These are phyloP conservation scores for Phoeniculus purpureus DNA, from an alignment of 2,797 vertebrate species.

Conservation along the genomic window DNA sequence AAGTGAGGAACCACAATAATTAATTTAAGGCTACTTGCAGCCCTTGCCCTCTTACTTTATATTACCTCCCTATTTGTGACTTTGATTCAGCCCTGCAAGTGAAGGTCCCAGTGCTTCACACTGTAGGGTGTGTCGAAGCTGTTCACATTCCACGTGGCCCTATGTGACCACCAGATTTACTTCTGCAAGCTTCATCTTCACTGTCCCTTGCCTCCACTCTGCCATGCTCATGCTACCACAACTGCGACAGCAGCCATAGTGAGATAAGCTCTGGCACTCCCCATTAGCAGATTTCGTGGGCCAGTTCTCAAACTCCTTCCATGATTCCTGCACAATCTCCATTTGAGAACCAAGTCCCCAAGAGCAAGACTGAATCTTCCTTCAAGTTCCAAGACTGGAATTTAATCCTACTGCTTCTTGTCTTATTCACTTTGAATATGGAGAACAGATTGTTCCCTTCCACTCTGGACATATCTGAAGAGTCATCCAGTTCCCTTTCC, in stretches of 20 bases:
- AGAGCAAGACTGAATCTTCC: not conserved
- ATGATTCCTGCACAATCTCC: not conserved
- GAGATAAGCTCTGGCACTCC: not conserved
- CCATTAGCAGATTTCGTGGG: not conserved
- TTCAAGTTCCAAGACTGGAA: too few species aligned
- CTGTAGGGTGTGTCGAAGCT: not conserved
- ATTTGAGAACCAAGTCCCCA: not conserved
- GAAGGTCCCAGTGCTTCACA: not conserved
- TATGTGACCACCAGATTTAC: not conserved
- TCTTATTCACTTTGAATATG: not conserved
- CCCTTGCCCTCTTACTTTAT: not conserved
- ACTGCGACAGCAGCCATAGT: not conserved
- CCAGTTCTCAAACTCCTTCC: not conserved
- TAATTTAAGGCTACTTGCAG: not conserved
- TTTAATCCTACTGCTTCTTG: not conserved
- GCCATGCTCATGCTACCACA: rapidly evolving
- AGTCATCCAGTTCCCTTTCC: not conserved
- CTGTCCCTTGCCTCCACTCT: not conserved
- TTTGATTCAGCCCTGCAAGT: not conserved
- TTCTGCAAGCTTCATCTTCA: not conserved
- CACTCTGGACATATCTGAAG: not conserved
- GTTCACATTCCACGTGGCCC: not conserved
- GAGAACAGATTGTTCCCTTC: not conserved
- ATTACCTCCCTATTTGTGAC: not conserved
- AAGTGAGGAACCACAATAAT: not conserved